phyloP scores from a whole-genome alignment of 2,888 invertebrate genomes.

The Pyrocoelia pectoralis region DNA sequence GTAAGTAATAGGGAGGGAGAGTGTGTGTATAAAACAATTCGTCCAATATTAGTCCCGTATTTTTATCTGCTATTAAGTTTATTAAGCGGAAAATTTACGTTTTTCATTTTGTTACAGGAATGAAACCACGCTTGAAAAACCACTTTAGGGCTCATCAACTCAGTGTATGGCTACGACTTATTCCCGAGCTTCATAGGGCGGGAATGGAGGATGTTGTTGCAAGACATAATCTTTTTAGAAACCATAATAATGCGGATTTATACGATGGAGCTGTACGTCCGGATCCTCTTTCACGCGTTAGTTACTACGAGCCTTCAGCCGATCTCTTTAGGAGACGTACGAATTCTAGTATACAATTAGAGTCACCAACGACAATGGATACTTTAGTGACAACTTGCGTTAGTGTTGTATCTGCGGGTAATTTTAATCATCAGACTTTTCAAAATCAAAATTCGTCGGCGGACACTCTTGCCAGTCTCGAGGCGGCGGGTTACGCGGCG shows the following conservation, averaged over 20 bases:
- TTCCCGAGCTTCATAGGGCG: constrained; percentile 88
- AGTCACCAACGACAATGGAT: constrained; percentile 73
- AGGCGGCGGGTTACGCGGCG: constrained; percentile 79
- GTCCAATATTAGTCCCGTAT: background rate
- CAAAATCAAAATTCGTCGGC: constrained; percentile 70
- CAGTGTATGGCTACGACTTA: constrained; percentile 92
- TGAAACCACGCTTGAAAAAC: constrained; percentile 90
- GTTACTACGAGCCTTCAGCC: constrained; percentile 69
- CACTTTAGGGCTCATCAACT: constrained; percentile 95
- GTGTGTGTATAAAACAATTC: background rate
- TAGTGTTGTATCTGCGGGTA: constrained; percentile 62
- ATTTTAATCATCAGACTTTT: constrained; percentile 64
- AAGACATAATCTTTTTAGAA: constrained; percentile 87
- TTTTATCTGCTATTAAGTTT: background rate
- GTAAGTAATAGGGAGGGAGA: background rate
- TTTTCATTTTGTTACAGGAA: constrained; percentile 67
- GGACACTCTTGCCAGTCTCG: constrained; percentile 80
- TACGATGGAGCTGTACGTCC: constrained; percentile 91
- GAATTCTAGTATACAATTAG: constrained; percentile 67
- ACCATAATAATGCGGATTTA: constrained; percentile 86
- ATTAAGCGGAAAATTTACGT: constrained; percentile 1
- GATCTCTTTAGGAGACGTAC: constrained; percentile 69
- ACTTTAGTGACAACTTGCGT: constrained; percentile 77
- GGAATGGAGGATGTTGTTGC: constrained; percentile 90
- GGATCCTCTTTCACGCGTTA: constrained; percentile 76